Evolutionary conservation across 2,113 vertebrate species (phyloP), one percentile per base, ranked within the genome.

Genomic region (Labeo rohita): DNA sequence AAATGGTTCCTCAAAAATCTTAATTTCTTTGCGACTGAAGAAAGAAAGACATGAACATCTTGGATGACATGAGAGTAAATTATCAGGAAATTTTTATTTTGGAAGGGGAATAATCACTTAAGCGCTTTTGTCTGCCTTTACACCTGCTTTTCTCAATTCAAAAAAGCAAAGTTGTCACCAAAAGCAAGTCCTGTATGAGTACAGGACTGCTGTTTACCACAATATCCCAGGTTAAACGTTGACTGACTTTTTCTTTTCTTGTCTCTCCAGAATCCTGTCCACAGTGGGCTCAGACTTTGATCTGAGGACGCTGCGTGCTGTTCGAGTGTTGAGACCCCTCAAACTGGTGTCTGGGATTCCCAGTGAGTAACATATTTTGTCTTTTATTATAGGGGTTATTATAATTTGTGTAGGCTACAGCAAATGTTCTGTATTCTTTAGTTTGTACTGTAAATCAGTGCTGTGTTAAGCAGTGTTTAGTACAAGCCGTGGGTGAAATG

Each of bases 271-370:
- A 87, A 96, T 96, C 65, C 91, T 96, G 80, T 95, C 95, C 70
- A 95, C 94, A 36, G 91, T 95, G 83, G 98, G 98, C 68, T 97
- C 97, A 36, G 97, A 98, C 86, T 98, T 99, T 0, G 98, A 99
- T 61, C 95, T 99, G 89, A 97, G 99, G 93, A 98, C 98, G 1
- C 95, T 99, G 90, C 95, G 98, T 88, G 98, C 98, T 61, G 99
- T 99, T 92, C 93, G 98, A 59, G 98, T 99, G 11, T 92, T 99
- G 85, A 95, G 98, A 84, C 98, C 98, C 1, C 95, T 99, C 87
- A 96, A 98, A 84, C 96, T 99, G 91, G 98, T 99, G 87, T 99
- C 98, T 12, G 98, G 98, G 90, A 98, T 99, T 92, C 98, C 98
- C 8, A 99, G 98, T 99, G 94, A 99, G 98, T 96, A 68, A 82